phyloP scores from a whole-genome alignment of 2,888 invertebrate genomes.

The Harpalus rufipes region DNA sequence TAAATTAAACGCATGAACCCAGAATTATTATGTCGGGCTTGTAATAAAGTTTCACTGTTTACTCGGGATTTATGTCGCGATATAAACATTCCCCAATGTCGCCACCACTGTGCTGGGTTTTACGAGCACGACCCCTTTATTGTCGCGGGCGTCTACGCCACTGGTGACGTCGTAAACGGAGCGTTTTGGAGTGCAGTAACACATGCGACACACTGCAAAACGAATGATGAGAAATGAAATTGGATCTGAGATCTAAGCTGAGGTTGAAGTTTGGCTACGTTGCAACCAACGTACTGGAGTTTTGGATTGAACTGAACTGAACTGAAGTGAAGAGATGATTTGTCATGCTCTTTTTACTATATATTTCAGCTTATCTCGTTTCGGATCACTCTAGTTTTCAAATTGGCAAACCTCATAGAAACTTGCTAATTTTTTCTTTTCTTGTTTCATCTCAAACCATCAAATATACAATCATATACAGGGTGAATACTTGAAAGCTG shows the following conservation, averaged over 20 bases:
- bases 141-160: conserved; percentile 43
- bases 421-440: background rate
- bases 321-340: conserved; percentile 9
- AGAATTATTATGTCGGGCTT: conserved; percentile 63
- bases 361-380: background rate
- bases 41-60: conserved; percentile 67
- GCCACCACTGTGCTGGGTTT: conserved; percentile 33
- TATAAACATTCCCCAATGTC: conserved; percentile 56
- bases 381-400: background rate
- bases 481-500: too few species aligned
- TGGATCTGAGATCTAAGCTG: background rate
- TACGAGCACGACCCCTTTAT: conserved; percentile 36
- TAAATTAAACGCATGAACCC: conserved; percentile 67
- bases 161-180: conserved; percentile 47
- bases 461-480: background rate
- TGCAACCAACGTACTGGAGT: conserved; percentile 10
- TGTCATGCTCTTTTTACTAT: background rate
- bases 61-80: conserved; percentile 64
- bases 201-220: conserved; percentile 49
- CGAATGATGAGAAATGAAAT: conserved; percentile 39
- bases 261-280: conserved; percentile 19
- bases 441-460: background rate
- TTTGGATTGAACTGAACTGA: background rate
- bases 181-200: conserved; percentile 50
- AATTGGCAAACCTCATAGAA: background rate